Evolutionary conservation across 1,140 invertebrate genomes (phyloP).

Genomic region (Drosophila littoralis): DNA sequence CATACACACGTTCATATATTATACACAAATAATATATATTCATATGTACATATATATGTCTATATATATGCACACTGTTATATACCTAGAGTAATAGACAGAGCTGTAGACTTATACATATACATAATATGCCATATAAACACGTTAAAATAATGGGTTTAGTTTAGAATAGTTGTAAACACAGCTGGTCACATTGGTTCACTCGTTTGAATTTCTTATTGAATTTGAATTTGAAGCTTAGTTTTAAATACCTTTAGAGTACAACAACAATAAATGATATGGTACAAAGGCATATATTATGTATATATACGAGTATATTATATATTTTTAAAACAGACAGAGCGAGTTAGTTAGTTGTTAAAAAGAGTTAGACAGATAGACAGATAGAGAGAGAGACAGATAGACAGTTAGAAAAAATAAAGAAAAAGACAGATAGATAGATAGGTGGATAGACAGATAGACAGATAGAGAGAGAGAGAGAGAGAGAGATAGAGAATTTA

Average conservation of each 20-base stretch:
- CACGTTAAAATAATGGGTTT: conserved; percentile 8
- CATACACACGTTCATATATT: conserved; percentile 30
- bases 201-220: conserved; percentile 17
- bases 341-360: conserved; percentile 55
- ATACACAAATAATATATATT: conserved; percentile 13
- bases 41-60: conserved; percentile 36
- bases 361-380: conserved; percentile 56
- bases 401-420: conserved; percentile 38
- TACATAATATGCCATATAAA: conserved; percentile 38
- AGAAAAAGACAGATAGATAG: conserved; percentile 44
- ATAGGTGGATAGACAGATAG: conserved; percentile 31
- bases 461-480: conserved; percentile 32
- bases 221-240: conserved; percentile 42
- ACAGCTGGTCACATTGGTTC: conserved; percentile 7
- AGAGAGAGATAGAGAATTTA: conserved; percentile 21
- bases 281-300: conserved; percentile 78
- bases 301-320: conserved; percentile 74
- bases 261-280: conserved; percentile 75
- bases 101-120: conserved; percentile 45
- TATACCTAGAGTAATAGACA: conserved; percentile 26
- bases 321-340: conserved; percentile 65
- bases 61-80: not conserved
- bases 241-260: conserved; percentile 57
- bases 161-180: not conserved
- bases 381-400: conserved; percentile 32